These are phyloP conservation scores for Silurus aristotelis DNA, from an alignment of 2,797 vertebrate species.

Conservation along the genomic window DNA sequence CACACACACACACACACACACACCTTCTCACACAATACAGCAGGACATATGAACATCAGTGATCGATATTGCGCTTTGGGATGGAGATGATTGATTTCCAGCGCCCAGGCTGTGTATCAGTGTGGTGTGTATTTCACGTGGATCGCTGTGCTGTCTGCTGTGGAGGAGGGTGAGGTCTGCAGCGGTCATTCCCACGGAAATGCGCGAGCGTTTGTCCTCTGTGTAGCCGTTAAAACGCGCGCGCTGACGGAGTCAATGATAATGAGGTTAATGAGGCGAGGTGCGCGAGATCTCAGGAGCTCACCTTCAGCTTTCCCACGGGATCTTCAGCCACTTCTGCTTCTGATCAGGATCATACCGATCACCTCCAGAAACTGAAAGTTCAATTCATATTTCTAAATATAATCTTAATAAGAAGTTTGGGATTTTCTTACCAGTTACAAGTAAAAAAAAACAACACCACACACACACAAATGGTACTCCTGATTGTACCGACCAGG, in stretches of 20 bases:
- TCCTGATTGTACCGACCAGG: background rate
- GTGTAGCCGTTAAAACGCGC: slow-evolving; percentile 17
- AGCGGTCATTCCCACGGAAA: slow-evolving; percentile 3
- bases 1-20: background rate
- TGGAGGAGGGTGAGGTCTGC: background rate
- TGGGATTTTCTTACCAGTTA: no score
- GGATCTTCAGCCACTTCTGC: slow-evolving; percentile 1
- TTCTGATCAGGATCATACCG: background rate
- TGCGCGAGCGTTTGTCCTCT: slow-evolving; percentile 36
- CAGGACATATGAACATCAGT: background rate
- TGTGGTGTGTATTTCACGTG: background rate
- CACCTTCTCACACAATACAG: background rate
- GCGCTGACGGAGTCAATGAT: slow-evolving; percentile 41
- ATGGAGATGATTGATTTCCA: no score
- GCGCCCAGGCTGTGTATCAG: background rate
- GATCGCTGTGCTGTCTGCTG: background rate
- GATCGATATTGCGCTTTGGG: background rate
- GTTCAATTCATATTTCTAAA: no score
- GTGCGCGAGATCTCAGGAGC: slow-evolving; percentile 39
- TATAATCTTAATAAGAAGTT: no score
- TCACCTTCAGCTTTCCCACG: slow-evolving; percentile 46
- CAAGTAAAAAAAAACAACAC: no score
- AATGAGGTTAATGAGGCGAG: slow-evolving; percentile 37
- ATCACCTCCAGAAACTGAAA: background rate
- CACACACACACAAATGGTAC: no score